phyloP scores from a whole-genome alignment of 2,797 vertebrate species.

The Gorsachius magnificus region DNA sequence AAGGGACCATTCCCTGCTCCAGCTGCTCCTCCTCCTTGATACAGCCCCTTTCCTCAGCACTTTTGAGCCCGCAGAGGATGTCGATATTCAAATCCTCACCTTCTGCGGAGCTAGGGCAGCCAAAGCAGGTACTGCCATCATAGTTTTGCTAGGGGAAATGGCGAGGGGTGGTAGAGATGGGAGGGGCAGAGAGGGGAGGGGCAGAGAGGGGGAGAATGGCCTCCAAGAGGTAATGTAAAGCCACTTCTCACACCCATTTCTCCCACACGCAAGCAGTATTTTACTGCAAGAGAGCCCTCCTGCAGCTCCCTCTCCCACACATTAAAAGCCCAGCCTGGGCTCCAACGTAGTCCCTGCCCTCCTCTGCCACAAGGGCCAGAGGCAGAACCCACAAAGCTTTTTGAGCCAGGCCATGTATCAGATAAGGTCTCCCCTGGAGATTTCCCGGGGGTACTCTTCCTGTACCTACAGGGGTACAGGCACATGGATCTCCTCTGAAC shows the following conservation, averaged over 20 bases:
- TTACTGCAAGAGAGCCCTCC: background rate
- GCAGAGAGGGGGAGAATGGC: background rate
- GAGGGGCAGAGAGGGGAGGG: background rate
- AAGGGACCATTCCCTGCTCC: background rate
- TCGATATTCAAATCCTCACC: background rate
- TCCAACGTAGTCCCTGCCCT: background rate
- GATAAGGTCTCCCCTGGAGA: background rate
- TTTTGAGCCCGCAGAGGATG: rapidly evolving
- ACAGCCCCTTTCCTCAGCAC: background rate
- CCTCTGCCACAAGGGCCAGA: background rate
- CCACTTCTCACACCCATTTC: background rate
- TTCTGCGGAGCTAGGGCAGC: background rate
- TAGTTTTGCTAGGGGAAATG: background rate
- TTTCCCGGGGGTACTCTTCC: background rate
- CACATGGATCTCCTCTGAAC: background rate
- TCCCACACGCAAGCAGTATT: background rate
- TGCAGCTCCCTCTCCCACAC: background rate
- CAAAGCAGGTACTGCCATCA: background rate
- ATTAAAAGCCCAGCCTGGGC: background rate
- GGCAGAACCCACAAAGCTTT: background rate
- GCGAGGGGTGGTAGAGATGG: too few relatives aligned
- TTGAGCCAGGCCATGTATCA: background rate
- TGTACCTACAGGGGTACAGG: background rate
- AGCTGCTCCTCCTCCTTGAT: background rate
- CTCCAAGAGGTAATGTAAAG: background rate